Percentiles rank a stretch among this genome's conserved stretches.
phyloP scores from a whole-genome alignment of 2,888 invertebrate species.

The Leucoma salicis region DNA sequence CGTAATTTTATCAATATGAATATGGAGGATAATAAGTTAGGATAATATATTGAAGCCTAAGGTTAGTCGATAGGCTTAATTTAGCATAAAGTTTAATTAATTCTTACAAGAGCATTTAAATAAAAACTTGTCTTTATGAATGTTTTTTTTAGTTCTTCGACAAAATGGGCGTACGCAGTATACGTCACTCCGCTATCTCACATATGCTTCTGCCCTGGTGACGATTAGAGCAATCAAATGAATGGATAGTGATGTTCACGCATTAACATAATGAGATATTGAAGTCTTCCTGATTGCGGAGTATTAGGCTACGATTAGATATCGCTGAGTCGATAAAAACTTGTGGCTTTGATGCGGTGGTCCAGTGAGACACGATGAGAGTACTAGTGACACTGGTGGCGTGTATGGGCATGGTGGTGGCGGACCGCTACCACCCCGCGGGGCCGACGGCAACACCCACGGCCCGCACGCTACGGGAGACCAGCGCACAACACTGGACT shows the following conservation, averaged over 20 bases:
- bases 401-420: conserved; percentile 2
- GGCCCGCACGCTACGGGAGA: not conserved
- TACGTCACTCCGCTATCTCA: not conserved
- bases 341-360: not conserved
- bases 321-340: not conserved
- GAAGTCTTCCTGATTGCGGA: not conserved
- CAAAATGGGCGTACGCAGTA: not conserved
- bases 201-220: not conserved
- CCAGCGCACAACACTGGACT: conserved; percentile 63
- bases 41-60: too few species aligned
- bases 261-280: not conserved
- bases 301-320: conserved; percentile 1
- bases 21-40: too few species aligned
- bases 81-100: too few species aligned
- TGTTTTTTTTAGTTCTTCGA: not conserved
- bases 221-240: not conserved
- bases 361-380: not conserved
- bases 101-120: not conserved
- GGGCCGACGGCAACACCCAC: not conserved
- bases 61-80: too few species aligned
- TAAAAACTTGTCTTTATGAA: not conserved
- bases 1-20: too few species aligned
- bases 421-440: conserved; percentile 9
- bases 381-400: conserved; percentile 17
- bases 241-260: not conserved